Evolutionary conservation across 2,113 vertebrate genomes (phyloP).

Genomic region (Theristicus caerulescens): DNA sequence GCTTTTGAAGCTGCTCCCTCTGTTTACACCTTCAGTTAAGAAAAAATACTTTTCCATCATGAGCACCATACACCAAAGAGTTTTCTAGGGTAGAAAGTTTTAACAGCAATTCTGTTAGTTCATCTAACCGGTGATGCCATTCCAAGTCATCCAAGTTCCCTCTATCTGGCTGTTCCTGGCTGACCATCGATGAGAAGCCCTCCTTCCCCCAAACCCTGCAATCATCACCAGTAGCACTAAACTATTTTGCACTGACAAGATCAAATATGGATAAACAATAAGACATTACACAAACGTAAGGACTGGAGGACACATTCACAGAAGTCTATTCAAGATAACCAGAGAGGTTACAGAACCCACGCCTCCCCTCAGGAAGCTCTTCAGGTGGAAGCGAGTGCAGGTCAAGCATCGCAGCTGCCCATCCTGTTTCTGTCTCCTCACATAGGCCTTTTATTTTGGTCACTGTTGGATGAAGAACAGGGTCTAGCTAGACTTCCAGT

Average conservation of each 20-base stretch:
- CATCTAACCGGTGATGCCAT: not conserved
- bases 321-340: too few relatives aligned
- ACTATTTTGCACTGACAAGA: accelerated
- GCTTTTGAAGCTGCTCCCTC: not conserved
- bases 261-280: accelerated
- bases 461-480: not conserved
- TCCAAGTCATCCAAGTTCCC: not conserved
- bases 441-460: not conserved
- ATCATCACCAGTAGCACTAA: not conserved
- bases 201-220: not conserved
- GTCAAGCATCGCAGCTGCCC: not conserved
- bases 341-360: not conserved
- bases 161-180: not conserved
- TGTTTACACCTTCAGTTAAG: not conserved
- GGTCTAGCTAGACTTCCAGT: too few relatives aligned
- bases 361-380: not conserved
- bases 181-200: not conserved
- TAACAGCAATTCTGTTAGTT: not conserved
- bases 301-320: too few relatives aligned
- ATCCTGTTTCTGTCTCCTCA: not conserved
- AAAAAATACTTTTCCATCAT: not conserved
- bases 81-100: not conserved
- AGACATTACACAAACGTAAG: too few relatives aligned
- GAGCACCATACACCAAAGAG: not conserved
- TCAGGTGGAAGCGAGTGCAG: not conserved